These are phyloP conservation scores for Xiphophorus couchianus DNA, from an alignment of 2,113 vertebrate species.

Conservation along the genomic window DNA sequence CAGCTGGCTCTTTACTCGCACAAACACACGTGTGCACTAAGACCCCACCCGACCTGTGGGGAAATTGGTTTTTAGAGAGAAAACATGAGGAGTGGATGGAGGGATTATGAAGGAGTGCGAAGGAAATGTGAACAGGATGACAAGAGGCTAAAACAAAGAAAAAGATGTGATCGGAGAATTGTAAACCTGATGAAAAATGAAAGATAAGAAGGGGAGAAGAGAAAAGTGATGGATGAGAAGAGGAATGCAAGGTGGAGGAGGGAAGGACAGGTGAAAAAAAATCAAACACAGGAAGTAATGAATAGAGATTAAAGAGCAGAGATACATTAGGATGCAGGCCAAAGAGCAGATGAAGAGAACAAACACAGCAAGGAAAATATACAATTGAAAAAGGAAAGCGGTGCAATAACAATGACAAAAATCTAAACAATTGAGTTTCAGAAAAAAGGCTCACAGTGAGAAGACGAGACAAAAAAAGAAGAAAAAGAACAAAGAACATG, in stretches of 20 bases:
- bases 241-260: not conserved
- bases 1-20: slow-evolving; percentile 47
- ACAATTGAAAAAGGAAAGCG: not conserved
- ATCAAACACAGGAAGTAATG: not conserved
- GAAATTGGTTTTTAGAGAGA: slow-evolving; percentile 46
- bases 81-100: not conserved
- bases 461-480: not conserved
- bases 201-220: not conserved
- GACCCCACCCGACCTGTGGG: slow-evolving; percentile 34
- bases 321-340: not conserved
- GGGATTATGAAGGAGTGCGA: not conserved
- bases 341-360: not conserved
- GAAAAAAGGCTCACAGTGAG: not conserved
- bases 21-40: slow-evolving; percentile 40
- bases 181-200: not conserved
- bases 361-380: not conserved
- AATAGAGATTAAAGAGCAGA: not conserved
- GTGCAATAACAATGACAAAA: not conserved
- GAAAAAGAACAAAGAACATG: not conserved
- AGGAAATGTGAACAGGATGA: not conserved
- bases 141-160: not conserved
- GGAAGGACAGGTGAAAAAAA: not conserved
- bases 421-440: not conserved
- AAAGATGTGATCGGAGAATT: not conserved
- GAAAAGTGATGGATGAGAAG: not conserved